Evolutionary conservation across 1,140 invertebrate species (phyloP).

Genomic region (Bombyx mandarina): DNA sequence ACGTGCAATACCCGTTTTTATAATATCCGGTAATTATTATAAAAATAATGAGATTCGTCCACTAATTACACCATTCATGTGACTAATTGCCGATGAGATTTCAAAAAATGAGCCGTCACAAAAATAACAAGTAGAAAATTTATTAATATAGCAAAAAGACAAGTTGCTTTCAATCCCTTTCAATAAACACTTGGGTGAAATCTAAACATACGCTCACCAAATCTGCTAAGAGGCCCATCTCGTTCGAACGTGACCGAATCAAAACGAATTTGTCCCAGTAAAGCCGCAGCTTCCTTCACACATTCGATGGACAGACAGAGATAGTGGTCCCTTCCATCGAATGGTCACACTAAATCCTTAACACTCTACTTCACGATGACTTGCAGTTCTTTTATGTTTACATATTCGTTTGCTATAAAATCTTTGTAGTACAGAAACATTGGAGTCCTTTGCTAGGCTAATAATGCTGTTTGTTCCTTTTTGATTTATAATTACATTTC

Average conservation of each 20-base stretch:
- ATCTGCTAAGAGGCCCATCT: conserved; percentile 61
- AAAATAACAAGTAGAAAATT: too few species aligned
- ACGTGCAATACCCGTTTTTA: too few species aligned
- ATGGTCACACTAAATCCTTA: conserved; percentile 56
- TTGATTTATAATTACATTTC: too few species aligned
- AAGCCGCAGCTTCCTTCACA: conserved; percentile 56
- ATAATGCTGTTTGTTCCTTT: too few species aligned
- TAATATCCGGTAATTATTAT: neutral
- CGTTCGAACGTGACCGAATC: conserved; percentile 56
- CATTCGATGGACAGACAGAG: conserved; percentile 61
- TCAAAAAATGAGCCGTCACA: too few species aligned
- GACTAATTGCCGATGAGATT: too few species aligned
- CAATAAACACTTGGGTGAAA: conserved; percentile 46
- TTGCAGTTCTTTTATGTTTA: conserved; percentile 32
- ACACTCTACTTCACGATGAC: conserved; percentile 46
- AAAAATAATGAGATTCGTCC: neutral
- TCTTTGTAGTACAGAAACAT: too few species aligned
- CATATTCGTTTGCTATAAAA: neutral
- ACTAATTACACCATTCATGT: too few species aligned
- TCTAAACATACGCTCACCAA: conserved; percentile 50
- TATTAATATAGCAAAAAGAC: too few species aligned
- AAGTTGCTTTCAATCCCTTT: conserved; percentile 32
- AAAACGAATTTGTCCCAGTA: conserved; percentile 62
- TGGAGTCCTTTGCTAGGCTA: too few species aligned
- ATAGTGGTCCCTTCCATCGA: conserved; percentile 56